Evolutionary conservation across 2,888 invertebrate genomes (phyloP).

Genomic region (Cheilosia vernalis): DNA sequence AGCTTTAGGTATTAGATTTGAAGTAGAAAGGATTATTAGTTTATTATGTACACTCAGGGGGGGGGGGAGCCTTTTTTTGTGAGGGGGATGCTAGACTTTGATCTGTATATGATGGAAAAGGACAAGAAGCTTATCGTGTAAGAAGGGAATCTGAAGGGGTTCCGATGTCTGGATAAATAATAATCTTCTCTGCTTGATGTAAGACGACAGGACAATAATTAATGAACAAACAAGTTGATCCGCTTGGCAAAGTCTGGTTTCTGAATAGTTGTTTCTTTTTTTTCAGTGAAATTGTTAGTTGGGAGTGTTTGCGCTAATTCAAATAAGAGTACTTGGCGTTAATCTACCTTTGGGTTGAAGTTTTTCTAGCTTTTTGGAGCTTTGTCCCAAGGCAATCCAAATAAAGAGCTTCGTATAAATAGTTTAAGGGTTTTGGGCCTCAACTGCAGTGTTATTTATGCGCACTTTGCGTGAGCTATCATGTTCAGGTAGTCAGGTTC

Average conservation of each 20-base stretch:
- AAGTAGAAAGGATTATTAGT: constrained; percentile 53
- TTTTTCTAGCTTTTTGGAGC: no score
- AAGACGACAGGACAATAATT: neutral
- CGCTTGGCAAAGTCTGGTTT: neutral
- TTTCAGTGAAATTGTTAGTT: neutral
- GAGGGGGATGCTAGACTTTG: constrained; percentile 3
- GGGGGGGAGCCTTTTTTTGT: neutral
- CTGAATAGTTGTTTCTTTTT: neutral
- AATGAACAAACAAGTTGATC: no score
- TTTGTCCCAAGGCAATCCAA: no score
- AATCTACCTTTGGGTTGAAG: no score
- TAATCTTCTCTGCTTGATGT: constrained; percentile 3
- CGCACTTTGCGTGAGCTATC: no score
- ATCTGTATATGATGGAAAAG: constrained; percentile 6
- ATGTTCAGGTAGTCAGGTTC: no score
- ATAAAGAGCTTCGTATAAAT: no score
- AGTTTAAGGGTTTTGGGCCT: no score
- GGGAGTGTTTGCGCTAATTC: neutral
- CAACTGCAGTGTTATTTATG: no score
- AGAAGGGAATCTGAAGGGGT: constrained; percentile 10
- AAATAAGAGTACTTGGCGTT: neutral
- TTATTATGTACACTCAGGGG: constrained; percentile 24
- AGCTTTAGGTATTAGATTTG: constrained; percentile 23
- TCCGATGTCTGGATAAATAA: constrained; percentile 19
- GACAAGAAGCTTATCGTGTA: neutral